Conservation (phyloP, 2,888 invertebrate genomes). For the Eupithecia inturbata region DNA sequence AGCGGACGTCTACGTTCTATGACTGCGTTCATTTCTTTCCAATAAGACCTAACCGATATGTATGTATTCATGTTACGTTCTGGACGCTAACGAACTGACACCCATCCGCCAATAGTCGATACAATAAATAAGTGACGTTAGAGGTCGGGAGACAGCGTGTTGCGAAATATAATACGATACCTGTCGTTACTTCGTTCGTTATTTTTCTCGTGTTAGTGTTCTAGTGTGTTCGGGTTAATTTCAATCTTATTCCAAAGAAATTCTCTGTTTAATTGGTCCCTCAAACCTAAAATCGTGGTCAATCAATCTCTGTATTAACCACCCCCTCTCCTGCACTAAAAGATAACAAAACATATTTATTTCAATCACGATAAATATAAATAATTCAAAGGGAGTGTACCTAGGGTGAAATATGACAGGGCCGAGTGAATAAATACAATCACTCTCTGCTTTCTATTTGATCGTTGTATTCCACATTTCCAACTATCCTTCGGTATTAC, state of each 20-base stretch:
- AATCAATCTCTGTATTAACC: slow-evolving; percentile 1
- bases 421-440: slow-evolving; percentile 65
- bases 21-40: slow-evolving; percentile 9
- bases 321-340: slow-evolving; percentile 29
- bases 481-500: not conserved
- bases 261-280: not conserved
- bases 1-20: not conserved
- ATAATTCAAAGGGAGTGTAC: slow-evolving; percentile 72
- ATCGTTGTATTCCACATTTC: not conserved
- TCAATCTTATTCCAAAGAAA: not conserved
- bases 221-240: too few species aligned
- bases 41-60: slow-evolving; percentile 20
- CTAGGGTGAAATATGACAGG: slow-evolving; percentile 72
- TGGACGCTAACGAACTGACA: slow-evolving; percentile 41
- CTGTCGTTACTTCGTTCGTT: not conserved
- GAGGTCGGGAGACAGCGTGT: not conserved
- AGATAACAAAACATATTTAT: slow-evolving; percentile 63
- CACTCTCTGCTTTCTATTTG: slow-evolving; percentile 20
- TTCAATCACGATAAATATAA: slow-evolving; percentile 69
- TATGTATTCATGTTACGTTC: slow-evolving; percentile 37
- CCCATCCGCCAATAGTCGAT: slow-evolving; percentile 33
- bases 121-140: slow-evolving; percentile 38
- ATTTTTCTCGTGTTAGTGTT: not conserved
- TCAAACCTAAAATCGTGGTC: not conserved
- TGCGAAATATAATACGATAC: not conserved